Base-by-base conservation (phyloP, 1,140 invertebrate species). In the Acromyrmex charruanus region DNA sequence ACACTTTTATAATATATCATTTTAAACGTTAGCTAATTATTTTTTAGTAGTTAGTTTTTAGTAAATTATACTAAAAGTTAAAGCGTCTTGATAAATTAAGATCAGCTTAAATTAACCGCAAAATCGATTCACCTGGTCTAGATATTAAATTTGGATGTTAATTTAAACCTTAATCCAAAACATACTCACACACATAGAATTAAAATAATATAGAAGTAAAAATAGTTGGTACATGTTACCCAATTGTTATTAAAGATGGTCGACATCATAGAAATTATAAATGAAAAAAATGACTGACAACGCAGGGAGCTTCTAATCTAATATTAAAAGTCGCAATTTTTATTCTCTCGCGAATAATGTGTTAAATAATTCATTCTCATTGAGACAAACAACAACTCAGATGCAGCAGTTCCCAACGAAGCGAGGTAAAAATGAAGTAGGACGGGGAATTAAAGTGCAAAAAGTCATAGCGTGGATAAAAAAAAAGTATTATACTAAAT, bases 371-470 rank as follows among this genome's bases (percentile, higher is more conserved):
- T 75, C 18, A 75, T 74, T 75, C 25, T 75, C 35, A 61, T 58
- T 31, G 58, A 74, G 49, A 49, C 39, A 63, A 84, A 61, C 69
- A 61, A 55, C 25, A 39, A 81, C 80, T 82, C 14, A 63, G 69
- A 74, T 31, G 39, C 39, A 18, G n/a, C 55, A 84, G 25, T 74
- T 74, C 44, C 55, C 39, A 44, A 21, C 55, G 14, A 51, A 51
- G 58, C 55, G 25, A 75, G 25, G 55, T 84, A 84, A 84, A 84
- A 75, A 84, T 84, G 53, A 75, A 84, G n/a, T 75, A 75, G 80
- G 55, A 51, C n/a, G 44, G 80, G 80, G 80, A 74, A 84, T 84
- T 81, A 75, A 75, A 72, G 55, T 82, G 68, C 39, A 74, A 72
- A 84, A 63, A 74, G 18, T 39, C 39, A n/a, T 10, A 39, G 55